Evolutionary conservation across 2,113 vertebrate species (phyloP), one percentile per base, ranked within the genome.

Genomic region (Strix uralensis): DNA sequence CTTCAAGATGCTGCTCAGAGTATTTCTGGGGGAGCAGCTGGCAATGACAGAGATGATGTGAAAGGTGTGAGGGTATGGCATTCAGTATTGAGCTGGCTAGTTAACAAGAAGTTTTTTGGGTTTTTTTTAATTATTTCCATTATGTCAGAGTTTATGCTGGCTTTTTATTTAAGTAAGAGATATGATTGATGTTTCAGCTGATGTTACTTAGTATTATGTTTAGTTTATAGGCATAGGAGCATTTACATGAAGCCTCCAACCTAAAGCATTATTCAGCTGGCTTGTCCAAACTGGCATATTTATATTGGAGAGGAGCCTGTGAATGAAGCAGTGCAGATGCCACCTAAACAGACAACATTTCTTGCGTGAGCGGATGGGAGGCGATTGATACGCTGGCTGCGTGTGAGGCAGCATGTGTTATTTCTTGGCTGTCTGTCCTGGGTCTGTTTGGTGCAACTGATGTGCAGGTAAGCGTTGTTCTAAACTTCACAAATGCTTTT

Each of bases 321-420:
- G 47, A 63, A 42, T 13, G 34, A 72, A 59, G 63, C 42, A 54
- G 63, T 11, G 27, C 44, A 62, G 82, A 32, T 47, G 52, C 30
- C 73, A n/a, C 54, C 62, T 26, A 42, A 63, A 29, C 11, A 63
- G 63, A 27, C 0, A 2, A 57, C 13, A 15, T 59, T 58, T 81
- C 30, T 62, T 46, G 36, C 0, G 0, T 42, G 49, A 78, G 80
- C 6, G 25, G 59, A 36, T 25, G 47, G 59, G 26, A 93, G 46
- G 59, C 1, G 6, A 40, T 0, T 23, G 71, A 40, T 38, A 27
- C 1, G 1, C 55, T 15, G 27, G 55, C 70, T 70, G 36, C 0
- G 1, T 5, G 57, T n/a, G 46, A 81, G 55, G 74, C 52, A 62
- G 34, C 42, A 7, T 1, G 4, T 62, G n/a, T 47, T 88, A 13